Evolutionary conservation across 2,888 invertebrate genomes (phyloP).

Genomic region (Callyntrura sp.): DNA sequence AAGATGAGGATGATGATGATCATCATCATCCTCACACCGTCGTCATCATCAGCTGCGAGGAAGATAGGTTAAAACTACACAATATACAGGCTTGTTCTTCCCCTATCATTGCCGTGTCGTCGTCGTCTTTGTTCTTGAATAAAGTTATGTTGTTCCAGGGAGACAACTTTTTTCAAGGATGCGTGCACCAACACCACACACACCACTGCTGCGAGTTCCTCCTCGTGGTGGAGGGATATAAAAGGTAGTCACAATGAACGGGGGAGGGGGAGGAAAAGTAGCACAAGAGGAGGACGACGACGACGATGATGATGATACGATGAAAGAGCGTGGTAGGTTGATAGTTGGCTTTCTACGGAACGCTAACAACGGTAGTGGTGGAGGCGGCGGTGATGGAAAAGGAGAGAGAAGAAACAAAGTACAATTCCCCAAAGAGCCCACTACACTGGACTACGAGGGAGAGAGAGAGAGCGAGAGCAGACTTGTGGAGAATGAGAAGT

Average conservation of each 20-base stretch:
- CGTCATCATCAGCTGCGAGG: background rate
- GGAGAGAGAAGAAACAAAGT: constrained; percentile 8
- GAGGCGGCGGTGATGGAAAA: background rate
- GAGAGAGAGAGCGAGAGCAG: background rate
- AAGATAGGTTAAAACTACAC: no score
- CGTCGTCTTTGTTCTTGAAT: background rate
- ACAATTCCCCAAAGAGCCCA: constrained; percentile 25
- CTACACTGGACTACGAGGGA: background rate
- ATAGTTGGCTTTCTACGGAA: no score
- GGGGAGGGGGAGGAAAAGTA: no score
- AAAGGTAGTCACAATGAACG: background rate
- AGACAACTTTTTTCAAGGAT: constrained; percentile 1
- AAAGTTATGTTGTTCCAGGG: background rate
- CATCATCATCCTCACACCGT: background rate
- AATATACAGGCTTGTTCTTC: no score
- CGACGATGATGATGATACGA: background rate
- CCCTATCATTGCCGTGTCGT: constrained; percentile 6
- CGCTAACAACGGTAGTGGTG: no score
- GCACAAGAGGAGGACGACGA: background rate
- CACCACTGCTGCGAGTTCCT: no score
- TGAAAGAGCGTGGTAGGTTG: background rate
- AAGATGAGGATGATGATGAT: constrained; percentile 17
- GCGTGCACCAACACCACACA: background rate
- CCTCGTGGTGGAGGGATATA: no score
- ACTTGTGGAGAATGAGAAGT: background rate